These are phyloP conservation scores for Podocnemis expansa DNA, from an alignment of 2,113 vertebrate genomes.

Conservation along the genomic window DNA sequence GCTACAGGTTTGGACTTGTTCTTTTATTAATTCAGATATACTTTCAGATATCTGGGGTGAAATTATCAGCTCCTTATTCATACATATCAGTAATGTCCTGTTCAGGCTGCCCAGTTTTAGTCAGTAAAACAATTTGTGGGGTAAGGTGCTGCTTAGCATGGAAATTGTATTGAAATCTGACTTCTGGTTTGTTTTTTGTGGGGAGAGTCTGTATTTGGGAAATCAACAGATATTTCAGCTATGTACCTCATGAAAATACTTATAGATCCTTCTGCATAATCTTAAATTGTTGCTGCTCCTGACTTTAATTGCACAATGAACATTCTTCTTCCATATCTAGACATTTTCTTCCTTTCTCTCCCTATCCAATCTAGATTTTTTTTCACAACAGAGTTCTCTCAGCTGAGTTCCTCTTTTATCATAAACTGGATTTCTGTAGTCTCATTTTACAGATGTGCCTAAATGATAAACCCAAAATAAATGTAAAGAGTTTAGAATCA, in stretches of 20 bases:
- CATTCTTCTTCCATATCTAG: slow-evolving; percentile 30
- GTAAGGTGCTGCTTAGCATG: neutral
- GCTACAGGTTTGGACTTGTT: neutral
- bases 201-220: neutral
- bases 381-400: slow-evolving; percentile 39
- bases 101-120: neutral
- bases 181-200: neutral
- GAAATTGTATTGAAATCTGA: neutral
- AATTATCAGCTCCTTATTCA: neutral
- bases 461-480: slow-evolving; percentile 21
- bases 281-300: slow-evolving; percentile 16
- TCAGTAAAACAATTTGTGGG: neutral
- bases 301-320: neutral
- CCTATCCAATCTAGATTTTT: slow-evolving; percentile 20
- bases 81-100: neutral
- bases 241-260: neutral
- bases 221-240: neutral
- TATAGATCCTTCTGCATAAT: slow-evolving; percentile 17
- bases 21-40: neutral
- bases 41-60: neutral
- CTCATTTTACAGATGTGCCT: slow-evolving; percentile 31
- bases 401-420: neutral
- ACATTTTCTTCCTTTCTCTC: slow-evolving; percentile 35
- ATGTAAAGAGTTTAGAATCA: neutral
- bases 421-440: neutral